Base-by-base conservation (phyloP, 2,797 vertebrate genomes). In the Sebastiscus tertius region DNA sequence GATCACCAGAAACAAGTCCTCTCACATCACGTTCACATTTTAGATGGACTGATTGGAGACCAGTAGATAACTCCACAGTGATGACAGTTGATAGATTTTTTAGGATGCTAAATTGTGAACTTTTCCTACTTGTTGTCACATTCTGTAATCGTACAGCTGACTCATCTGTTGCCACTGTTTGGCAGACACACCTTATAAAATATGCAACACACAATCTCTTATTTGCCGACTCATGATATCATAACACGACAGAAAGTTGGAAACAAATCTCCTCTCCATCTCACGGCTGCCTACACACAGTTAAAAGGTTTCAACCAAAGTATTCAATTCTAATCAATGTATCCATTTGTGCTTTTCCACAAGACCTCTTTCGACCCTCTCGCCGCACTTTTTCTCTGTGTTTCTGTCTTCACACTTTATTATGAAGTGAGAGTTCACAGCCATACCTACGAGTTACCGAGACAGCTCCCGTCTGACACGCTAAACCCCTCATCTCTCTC, bases 151-250 rank as follows among this genome's bases (percentile, higher is more conserved):
- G 8, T 24, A 13, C 56, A 42, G 58, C 59, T 59, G 79, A 80
- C 73, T 82, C 66, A 60, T 79, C 75, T 64, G 73, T 62, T 42
- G 59, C 34, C 34, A 64, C 39, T 72, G 34, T 80, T 85, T 73
- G 39, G 52, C 58, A 76, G 33, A 72, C 11, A 54, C 33, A 62
- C 18, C 24, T 42, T 13, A 29, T 69, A 46, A 77, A 77, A 81
- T 67, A 56, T 52, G 75, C 36, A 81, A 16, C 39, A 49, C 7
- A 59, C 46, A 8, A 10, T 22, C 56, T 58, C 27, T 6, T 31
- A 60, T 7, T 46, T n/a, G 75, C 26, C n/a, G n/a, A 76, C 64
- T 80, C 56, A 22, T 13, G 49, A 22, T 22, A 56, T 18, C 24
- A 49, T 8, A 27, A 52, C 55, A 24, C 65, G 66, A 75, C 66